A percentile compares a stretch with the other conserved stretches of the same genome.
These are phyloP conservation scores for Onychostruthus taczanowskii DNA, from an alignment of 2,113 vertebrate species.

Conservation along the genomic window DNA sequence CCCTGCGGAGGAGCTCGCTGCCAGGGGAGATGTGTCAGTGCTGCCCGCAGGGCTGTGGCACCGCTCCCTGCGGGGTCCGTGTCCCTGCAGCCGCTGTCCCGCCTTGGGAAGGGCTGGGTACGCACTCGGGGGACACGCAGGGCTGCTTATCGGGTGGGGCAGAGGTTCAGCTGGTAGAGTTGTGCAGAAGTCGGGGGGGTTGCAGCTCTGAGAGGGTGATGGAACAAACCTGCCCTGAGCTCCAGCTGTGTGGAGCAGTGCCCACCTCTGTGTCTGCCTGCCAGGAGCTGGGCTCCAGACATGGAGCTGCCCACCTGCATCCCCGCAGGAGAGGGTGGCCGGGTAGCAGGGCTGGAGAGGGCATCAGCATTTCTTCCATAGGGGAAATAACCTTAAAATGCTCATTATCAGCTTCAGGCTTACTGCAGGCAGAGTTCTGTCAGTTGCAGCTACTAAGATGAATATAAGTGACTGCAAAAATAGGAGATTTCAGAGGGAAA, in stretches of 20 bases:
- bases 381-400: background rate
- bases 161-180: background rate
- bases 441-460: background rate
- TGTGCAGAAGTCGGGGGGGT: background rate
- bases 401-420: background rate
- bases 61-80: accelerated
- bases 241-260: background rate
- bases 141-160: background rate
- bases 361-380: background rate
- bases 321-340: accelerated
- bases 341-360: background rate
- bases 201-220: background rate
- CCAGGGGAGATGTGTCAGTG: background rate
- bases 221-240: background rate
- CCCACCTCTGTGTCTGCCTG: background rate
- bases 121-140: accelerated
- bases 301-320: accelerated
- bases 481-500: background rate
- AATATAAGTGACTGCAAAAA: background rate
- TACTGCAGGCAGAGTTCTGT: background rate
- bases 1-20: background rate
- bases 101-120: background rate
- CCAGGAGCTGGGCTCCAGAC: background rate
- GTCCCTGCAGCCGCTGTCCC: accelerated
- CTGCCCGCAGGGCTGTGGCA: background rate